Conservation (phyloP, 35 echinoderm and acorn worm genomes). For the Amphiura filiformis region DNA sequence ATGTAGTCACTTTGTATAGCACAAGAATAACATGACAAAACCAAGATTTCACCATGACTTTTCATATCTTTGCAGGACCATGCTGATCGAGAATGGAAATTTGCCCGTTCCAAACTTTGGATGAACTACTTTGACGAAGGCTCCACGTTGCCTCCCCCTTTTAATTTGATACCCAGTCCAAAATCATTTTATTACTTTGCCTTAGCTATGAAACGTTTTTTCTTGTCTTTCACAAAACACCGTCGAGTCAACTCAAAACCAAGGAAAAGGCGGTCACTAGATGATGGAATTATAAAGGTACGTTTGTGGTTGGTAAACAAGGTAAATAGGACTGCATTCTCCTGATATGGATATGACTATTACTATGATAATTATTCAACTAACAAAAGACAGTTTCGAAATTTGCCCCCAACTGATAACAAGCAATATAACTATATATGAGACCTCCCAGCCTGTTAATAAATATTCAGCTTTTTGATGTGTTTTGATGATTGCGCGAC, state of each 20-base stretch:
- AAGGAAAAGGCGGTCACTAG: constrained; percentile 45
- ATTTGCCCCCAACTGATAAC: no score
- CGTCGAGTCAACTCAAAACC: constrained; percentile 44
- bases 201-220: constrained; percentile 27
- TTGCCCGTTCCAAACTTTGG: constrained; percentile 93
- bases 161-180: constrained; percentile 91
- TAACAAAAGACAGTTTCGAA: no score
- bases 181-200: constrained; percentile 82
- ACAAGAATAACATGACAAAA: no score
- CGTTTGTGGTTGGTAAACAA: background rate
- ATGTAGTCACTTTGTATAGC: no score
- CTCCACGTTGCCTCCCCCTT: constrained; percentile 83
- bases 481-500: background rate
- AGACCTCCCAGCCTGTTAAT: no score
- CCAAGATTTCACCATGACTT: no score
- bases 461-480: background rate
- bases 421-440: no score
- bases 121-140: constrained; percentile 99
- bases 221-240: constrained; percentile 18
- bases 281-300: constrained; percentile 14
- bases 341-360: background rate
- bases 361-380: background rate
- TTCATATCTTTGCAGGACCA: constrained; percentile 55
- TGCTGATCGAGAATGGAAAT: constrained; percentile 94
- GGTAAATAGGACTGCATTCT: background rate